Evolutionary conservation across 2,797 vertebrate species (phyloP).

Genomic region (Lerista edwardsae): DNA sequence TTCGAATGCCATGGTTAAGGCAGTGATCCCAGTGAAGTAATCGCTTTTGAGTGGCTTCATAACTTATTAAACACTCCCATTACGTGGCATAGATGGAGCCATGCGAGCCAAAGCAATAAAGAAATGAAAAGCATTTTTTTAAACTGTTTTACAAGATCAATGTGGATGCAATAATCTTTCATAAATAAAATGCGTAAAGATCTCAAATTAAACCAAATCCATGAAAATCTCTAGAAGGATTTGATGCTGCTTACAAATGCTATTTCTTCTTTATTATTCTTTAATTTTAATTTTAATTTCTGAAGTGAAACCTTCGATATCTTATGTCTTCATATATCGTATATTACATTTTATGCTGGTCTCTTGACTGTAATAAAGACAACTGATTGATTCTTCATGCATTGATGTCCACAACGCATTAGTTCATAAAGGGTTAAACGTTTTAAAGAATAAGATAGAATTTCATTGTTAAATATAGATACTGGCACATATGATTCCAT

Average conservation of each 20-base stretch:
- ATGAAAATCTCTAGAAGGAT: slow-evolving; percentile 4
- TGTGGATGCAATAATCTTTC: not conserved
- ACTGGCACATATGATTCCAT: not conserved
- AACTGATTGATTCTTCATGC: not conserved
- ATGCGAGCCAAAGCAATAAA: slow-evolving; percentile 21
- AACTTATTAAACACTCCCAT: slow-evolving; percentile 89
- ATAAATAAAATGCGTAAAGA: slow-evolving; percentile 5
- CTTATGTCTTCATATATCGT: too few species aligned
- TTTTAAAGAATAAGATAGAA: not conserved
- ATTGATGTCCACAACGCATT: slow-evolving; percentile 1
- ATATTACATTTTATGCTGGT: too few species aligned
- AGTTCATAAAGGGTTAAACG: not conserved
- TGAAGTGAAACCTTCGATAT: too few species aligned
- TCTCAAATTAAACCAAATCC: not conserved
- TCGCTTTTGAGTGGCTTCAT: slow-evolving; percentile 84
- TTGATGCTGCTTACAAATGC: slow-evolving; percentile 2
- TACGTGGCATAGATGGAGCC: slow-evolving; percentile 75
- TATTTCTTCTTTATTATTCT: too few species aligned
- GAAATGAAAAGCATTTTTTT: not conserved
- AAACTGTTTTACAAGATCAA: not conserved
- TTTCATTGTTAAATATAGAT: slow-evolving; percentile 29
- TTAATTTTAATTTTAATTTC: too few species aligned
- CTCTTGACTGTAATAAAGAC: too few species aligned
- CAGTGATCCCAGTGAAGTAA: slow-evolving; percentile 84
- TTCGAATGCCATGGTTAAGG: slow-evolving; percentile 75